Conservation (phyloP, 2,113 vertebrate species). For the Crotalus horridus region DNA sequence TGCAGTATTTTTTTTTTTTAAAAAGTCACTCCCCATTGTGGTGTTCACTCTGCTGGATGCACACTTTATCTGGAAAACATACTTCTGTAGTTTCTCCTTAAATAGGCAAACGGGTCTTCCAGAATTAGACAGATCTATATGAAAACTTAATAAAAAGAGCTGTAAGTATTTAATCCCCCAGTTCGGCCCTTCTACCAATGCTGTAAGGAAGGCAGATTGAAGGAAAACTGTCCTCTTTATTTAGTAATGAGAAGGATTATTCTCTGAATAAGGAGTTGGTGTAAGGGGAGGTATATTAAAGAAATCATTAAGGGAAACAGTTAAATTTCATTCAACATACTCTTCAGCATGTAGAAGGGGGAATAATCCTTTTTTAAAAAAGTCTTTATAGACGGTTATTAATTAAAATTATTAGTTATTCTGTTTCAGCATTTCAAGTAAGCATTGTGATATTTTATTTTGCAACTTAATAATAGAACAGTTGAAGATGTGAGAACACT, state of each 20-base stretch:
- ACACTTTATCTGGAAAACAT: not conserved
- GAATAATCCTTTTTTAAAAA: not conserved
- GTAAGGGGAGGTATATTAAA: not conserved
- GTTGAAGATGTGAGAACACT: not conserved
- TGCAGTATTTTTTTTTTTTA: not conserved
- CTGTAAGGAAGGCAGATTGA: not conserved
- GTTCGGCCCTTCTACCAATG: not conserved
- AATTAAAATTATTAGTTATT: not conserved
- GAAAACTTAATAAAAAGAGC: not conserved
- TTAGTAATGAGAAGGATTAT: constrained; percentile 5
- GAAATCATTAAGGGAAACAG: not conserved
- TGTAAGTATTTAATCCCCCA: not conserved
- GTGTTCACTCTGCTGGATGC: not conserved
- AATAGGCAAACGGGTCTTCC: not conserved
- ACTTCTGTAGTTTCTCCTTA: not conserved
- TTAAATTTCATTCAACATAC: not conserved
- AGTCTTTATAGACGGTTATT: not conserved
- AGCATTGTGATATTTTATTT: not conserved
- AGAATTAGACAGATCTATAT: not conserved
- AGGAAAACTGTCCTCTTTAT: not conserved
- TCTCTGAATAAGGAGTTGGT: not conserved
- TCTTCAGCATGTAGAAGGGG: not conserved
- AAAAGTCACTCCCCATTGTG: not conserved
- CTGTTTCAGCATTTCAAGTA: not conserved
- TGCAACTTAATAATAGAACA: not conserved